Evolutionary conservation across 2,113 vertebrate species (phyloP).

Genomic region (Notothenia rossii): DNA sequence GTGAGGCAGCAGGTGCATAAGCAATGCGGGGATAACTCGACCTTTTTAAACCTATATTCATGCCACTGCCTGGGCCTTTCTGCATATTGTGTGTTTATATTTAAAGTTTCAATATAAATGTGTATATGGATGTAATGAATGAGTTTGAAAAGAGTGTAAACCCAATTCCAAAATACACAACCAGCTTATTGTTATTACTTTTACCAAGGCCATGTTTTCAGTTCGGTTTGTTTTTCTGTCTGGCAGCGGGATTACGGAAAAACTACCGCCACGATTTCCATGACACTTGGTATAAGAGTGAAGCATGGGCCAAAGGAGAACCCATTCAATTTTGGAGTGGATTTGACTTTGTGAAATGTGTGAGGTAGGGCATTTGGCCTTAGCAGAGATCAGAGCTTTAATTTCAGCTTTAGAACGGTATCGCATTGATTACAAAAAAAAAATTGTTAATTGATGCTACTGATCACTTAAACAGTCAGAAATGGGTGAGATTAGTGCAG

Average conservation of each 20-base stretch:
- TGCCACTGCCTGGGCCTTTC: neutral
- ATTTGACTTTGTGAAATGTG: too few species aligned
- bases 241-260: too few species aligned
- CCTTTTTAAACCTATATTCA: neutral
- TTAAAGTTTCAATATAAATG: neutral
- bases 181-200: neutral
- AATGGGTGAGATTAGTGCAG: neutral
- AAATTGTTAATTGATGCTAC: neutral
- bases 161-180: neutral
- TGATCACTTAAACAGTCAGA: neutral
- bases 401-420: neutral
- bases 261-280: too few species aligned
- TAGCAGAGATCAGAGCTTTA: neutral
- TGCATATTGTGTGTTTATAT: conserved; percentile 2
- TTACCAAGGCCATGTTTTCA: too few species aligned
- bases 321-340: too few species aligned
- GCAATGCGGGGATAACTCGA: neutral
- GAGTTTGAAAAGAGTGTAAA: neutral
- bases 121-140: neutral
- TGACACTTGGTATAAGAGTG: too few species aligned
- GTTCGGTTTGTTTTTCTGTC: too few species aligned
- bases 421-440: neutral
- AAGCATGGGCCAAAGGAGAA: too few species aligned
- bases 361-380: too few species aligned
- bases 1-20: neutral